Evolutionary conservation across 2,797 vertebrate genomes (phyloP).

Genomic region (Graptemys geographica): DNA sequence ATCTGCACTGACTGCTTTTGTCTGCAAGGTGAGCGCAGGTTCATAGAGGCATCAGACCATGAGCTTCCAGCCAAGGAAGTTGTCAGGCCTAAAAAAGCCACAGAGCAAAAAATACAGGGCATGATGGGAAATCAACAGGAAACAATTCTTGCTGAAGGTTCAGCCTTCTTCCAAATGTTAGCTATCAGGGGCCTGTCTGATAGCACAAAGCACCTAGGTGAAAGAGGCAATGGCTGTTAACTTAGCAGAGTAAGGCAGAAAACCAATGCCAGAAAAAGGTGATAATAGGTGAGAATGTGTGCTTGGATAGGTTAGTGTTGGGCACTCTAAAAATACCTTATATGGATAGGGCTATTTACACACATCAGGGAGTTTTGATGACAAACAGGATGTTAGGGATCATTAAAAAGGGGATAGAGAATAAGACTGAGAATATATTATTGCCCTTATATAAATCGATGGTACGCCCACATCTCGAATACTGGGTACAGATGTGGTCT

Average conservation of each 20-base stretch:
- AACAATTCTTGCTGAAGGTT: conserved; percentile 66
- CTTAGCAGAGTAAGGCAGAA: background rate
- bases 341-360: background rate
- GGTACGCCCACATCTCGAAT: no score
- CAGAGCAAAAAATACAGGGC: conserved; percentile 73
- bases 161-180: conserved; percentile 36
- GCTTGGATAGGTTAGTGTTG: background rate
- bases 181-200: background rate
- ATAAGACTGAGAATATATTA: no score
- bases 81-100: conserved; percentile 55
- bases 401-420: no score
- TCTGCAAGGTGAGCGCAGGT: conserved; percentile 71
- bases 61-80: conserved; percentile 68
- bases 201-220: conserved; percentile 2
- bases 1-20: conserved; percentile 54
- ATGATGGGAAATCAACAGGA: conserved; percentile 70
- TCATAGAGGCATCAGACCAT: conserved; percentile 58
- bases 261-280: background rate
- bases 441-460: no score
- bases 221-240: background rate
- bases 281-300: background rate
- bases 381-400: background rate
- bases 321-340: background rate
- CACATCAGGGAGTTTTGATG: background rate
- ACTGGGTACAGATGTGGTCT: no score